phyloP scores from a whole-genome alignment of 2,797 vertebrate genomes.

The Tamandua tetradactyla region DNA sequence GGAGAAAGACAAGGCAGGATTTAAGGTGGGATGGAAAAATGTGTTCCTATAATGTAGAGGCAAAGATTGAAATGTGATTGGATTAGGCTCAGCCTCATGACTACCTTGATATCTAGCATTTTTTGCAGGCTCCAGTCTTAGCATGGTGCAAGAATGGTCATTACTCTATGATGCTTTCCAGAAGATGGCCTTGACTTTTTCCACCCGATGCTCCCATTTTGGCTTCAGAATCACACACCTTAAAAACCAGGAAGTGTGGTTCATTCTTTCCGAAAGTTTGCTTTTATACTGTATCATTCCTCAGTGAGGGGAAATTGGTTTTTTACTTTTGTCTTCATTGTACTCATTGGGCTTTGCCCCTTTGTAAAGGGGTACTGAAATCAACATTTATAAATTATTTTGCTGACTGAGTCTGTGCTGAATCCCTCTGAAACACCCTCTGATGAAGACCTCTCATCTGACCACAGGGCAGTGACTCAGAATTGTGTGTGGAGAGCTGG shows the following conservation, averaged over 20 bases:
- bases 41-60: background rate
- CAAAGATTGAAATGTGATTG: background rate
- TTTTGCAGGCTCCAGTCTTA: background rate
- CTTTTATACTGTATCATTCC: background rate
- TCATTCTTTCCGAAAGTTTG: background rate
- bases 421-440: background rate
- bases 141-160: no score
- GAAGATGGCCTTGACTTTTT: conserved; percentile 19
- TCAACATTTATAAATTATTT: conserved; percentile 17
- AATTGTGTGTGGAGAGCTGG: background rate
- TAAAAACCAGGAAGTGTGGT: background rate
- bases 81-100: background rate
- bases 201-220: background rate
- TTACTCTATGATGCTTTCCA: background rate
- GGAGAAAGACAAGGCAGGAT: background rate
- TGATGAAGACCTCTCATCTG: background rate
- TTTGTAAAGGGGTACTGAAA: background rate
- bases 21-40: background rate
- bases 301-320: background rate
- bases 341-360: background rate
- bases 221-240: conserved; percentile 30
- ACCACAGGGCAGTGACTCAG: background rate
- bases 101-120: background rate
- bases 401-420: background rate
- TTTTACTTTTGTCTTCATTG: conserved; percentile 6